Base-by-base conservation (phyloP, 2,113 vertebrate genomes). In the Atherinomorus stipes region DNA sequence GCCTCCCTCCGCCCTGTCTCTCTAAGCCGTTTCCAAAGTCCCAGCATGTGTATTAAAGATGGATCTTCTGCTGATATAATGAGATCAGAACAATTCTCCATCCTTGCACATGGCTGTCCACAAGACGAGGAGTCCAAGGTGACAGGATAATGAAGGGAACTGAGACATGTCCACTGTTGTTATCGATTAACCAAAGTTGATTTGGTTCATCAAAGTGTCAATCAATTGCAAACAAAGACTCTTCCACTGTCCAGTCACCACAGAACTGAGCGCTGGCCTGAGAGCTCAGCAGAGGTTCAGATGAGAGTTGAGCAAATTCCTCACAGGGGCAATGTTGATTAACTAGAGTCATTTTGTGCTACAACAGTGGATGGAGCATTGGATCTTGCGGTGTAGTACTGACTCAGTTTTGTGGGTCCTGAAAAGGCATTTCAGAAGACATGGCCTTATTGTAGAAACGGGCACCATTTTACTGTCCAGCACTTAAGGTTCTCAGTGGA, bases 401-500 rank as follows among this genome's bases (percentile, higher is more conserved):
- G 77, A 89, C 88, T 87, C 76, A 80, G 77, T 80, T 84, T 58
- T 80, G 85, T 81, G 93, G 93, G 94, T 83, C 81, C 90, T 88
- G 82, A 91, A 95, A 96, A 97, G 96, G 96, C 95, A 95, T 95
- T 96, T 91, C 50, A 92, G 93, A 95, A 95, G 94, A 89, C 92
- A 90, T 89, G 89, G 90, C 95, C 95, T 96, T 94, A 94, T 89
- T 88, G 74, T 95, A 95, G 80, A 85, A 93, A 96, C 84, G 93
- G 93, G 95, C 95, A 94, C 94, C 94, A 90, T 94, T 94, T 90
- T 94, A 90, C 93, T 93, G 94, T 95, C 96, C 96, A 97, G 96
- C 97, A 97, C 96, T 96, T 96, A 94, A 92, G 96, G 95, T 96
- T 96, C 94, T 95, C 95, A 88, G 82, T 80, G 84, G 71, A 81